Conservation (phyloP, 2,113 vertebrate species). For the Scomber colias region DNA sequence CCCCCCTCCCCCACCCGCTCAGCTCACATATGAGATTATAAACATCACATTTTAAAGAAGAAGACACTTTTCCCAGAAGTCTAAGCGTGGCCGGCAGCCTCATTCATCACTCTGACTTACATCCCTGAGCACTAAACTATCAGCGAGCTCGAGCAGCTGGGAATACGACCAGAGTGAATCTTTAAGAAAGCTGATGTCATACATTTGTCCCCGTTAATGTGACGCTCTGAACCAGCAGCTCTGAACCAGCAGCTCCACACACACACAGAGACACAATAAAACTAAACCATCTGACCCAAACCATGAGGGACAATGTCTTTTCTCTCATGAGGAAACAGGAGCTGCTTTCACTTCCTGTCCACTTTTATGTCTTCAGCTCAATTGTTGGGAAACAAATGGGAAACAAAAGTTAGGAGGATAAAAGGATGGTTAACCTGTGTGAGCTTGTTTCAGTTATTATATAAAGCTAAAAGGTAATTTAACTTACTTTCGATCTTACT, state of each 20-base stretch:
- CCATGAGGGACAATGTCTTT: background rate
- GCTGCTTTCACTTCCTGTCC: background rate
- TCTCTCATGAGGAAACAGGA: background rate
- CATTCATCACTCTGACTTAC: slow-evolving; percentile 37
- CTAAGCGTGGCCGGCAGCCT: background rate
- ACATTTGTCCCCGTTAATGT: too few relatives aligned
- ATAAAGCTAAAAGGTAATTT: too few relatives aligned
- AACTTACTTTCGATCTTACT: too few relatives aligned
- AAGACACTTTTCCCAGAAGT: background rate
- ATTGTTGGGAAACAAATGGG: background rate
- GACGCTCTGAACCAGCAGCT: too few relatives aligned
- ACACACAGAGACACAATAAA: background rate
- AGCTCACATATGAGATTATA: background rate
- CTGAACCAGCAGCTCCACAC: background rate
- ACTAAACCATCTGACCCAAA: background rate
- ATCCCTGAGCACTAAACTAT: background rate
- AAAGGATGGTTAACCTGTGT: too few relatives aligned
- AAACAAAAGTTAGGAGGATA: background rate
- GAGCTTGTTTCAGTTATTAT: too few relatives aligned
- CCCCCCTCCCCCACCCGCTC: too few relatives aligned
- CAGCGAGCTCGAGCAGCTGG: background rate
- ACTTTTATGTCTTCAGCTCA: too few relatives aligned
- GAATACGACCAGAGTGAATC: background rate
- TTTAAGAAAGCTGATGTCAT: background rate
- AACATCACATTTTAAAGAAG: background rate